Percentiles rank a stretch among this genome's conserved stretches.
Evolutionary conservation across 2,888 invertebrate genomes (phyloP).

Genomic region (Andricus quercusramuli): DNA sequence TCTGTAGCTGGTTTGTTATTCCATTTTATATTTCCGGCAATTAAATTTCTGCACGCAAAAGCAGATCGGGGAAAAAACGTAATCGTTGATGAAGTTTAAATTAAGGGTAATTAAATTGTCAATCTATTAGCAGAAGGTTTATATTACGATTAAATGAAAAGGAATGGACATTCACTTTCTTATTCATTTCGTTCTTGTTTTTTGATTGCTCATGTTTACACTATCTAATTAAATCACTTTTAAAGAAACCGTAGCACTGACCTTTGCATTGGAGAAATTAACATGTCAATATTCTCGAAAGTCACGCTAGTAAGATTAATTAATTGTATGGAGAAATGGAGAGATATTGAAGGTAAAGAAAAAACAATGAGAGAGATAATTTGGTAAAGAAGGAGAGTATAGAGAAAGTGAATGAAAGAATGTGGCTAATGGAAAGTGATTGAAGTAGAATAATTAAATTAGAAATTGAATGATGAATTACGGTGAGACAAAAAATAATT

Average conservation of each 20-base stretch:
- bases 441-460: conserved; percentile 10
- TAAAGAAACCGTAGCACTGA: conserved; percentile 26
- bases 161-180: not conserved
- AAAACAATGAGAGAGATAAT: not conserved
- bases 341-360: no score
- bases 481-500: conserved; percentile 7
- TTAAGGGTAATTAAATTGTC: not conserved
- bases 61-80: not conserved
- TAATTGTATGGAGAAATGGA: not conserved
- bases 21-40: not conserved
- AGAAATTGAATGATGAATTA: conserved; percentile 28
- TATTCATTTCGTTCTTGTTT: not conserved
- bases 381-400: not conserved
- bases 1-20: not conserved
- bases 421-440: not conserved
- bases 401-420: not conserved
- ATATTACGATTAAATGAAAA: not conserved
- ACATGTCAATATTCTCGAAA: conserved; percentile 4
- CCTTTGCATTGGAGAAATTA: conserved; percentile 11
- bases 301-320: not conserved
- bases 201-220: not conserved
- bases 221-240: conserved; percentile 24
- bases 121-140: not conserved
- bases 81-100: not conserved
- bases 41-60: not conserved